These are phyloP conservation scores for Bombycilla garrulus DNA, from an alignment of 2,113 vertebrate species.

Conservation along the genomic window DNA sequence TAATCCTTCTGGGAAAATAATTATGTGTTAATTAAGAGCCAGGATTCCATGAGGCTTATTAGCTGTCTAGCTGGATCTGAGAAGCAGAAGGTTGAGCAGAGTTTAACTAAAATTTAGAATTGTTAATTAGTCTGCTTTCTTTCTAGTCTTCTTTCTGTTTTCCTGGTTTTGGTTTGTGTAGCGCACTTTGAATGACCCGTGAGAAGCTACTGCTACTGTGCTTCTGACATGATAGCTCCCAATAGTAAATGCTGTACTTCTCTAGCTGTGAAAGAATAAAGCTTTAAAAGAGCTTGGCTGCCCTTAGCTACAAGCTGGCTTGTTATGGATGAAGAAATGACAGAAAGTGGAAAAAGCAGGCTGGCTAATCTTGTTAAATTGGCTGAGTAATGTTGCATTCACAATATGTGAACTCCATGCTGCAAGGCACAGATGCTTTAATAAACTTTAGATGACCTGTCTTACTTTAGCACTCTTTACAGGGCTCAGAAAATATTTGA, in stretches of 20 bases:
- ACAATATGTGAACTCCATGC: neutral
- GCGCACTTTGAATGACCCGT: conserved; percentile 36
- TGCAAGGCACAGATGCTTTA: conserved; percentile 20
- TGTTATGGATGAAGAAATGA: conserved; percentile 46
- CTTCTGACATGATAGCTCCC: conserved; percentile 55
- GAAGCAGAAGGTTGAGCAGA: conserved; percentile 46
- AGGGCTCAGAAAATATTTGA: neutral
- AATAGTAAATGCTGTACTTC: conserved; percentile 37
- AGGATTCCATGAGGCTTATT: conserved; percentile 44
- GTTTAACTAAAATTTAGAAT: conserved; percentile 59
- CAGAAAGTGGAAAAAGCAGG: conserved; percentile 29
- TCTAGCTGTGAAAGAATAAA: conserved; percentile 54
- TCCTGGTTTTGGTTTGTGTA: conserved; percentile 34
- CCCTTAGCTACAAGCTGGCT: conserved; percentile 36
- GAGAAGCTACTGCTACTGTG: conserved; percentile 49
- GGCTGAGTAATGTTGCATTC: conserved; percentile 49
- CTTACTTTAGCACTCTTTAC: neutral
- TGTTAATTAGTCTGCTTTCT: conserved; percentile 51
- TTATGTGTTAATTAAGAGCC: conserved; percentile 46
- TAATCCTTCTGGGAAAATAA: conserved; percentile 49
- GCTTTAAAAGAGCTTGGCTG: conserved; percentile 49
- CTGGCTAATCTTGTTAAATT: conserved; percentile 60
- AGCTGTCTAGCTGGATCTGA: conserved; percentile 42
- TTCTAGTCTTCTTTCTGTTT: conserved; percentile 14
- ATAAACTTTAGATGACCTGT: conserved; percentile 34